Conservation (phyloP, 2,888 invertebrate genomes). For the Acrobasis consociella region DNA sequence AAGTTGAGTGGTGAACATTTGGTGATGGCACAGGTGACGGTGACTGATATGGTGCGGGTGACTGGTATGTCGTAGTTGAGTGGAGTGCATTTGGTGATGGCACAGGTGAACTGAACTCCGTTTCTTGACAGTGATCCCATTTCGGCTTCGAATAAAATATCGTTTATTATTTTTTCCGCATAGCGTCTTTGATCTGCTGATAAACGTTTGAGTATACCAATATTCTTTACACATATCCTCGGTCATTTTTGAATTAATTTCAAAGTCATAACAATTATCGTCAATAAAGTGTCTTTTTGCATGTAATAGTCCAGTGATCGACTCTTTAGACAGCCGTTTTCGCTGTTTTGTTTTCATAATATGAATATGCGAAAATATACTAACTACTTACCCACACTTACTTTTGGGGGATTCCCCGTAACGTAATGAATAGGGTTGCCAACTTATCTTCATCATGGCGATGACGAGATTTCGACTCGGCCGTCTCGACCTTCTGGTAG, state of each 20-base stretch:
- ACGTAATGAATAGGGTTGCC: too few species aligned
- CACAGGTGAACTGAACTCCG: conserved; percentile 39
- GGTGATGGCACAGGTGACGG: too few species aligned
- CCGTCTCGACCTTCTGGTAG: too few species aligned
- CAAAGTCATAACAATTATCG: conserved; percentile 1
- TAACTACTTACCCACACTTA: too few species aligned
- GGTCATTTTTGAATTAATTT: too few species aligned
- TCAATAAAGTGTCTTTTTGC: conserved; percentile 8
- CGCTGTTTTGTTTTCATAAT: neutral
- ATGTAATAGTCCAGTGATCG: conserved; percentile 17
- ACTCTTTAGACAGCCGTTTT: conserved; percentile 12
- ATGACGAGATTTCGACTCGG: too few species aligned
- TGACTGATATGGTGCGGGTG: neutral
- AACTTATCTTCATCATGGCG: too few species aligned
- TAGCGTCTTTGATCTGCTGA: conserved; percentile 1
- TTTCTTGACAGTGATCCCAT: conserved; percentile 21
- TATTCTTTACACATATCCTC: too few species aligned
- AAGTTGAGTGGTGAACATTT: too few species aligned
- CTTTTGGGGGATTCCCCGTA: too few species aligned
- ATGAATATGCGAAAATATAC: too few species aligned
- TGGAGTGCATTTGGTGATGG: too few species aligned
- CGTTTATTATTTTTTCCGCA: neutral
- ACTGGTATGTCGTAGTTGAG: neutral
- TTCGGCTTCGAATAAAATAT: conserved; percentile 31
- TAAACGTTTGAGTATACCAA: neutral